These are phyloP conservation scores for Akabosia matsudoensis DNA, from an alignment of 1,140 invertebrate genomes.

Conservation along the genomic window DNA sequence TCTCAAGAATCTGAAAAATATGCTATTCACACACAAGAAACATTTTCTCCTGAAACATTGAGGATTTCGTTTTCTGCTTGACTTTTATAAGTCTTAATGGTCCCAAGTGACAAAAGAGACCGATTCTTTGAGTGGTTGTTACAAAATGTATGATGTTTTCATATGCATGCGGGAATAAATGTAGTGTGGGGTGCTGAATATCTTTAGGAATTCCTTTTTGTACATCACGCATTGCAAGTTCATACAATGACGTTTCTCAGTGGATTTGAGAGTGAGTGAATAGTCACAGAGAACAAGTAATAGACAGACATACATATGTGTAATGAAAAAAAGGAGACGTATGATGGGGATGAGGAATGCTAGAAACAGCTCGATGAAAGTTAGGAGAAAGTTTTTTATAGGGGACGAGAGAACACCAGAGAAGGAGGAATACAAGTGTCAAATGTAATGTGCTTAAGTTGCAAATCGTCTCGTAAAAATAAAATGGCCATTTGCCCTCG, in stretches of 20 bases:
- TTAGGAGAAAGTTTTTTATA: no score
- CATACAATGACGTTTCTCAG: background rate
- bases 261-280: conserved; percentile 14
- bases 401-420: conserved; percentile 24
- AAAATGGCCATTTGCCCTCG: conserved; percentile 35
- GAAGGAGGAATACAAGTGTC: conserved; percentile 35
- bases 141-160: background rate
- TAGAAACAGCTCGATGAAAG: no score
- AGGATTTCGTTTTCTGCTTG: background rate
- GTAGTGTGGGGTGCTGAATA: background rate
- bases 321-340: no score
- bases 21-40: no score
- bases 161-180: background rate
- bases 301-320: no score
- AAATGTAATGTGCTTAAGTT: conserved; percentile 40
- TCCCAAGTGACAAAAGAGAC: background rate
- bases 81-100: background rate
- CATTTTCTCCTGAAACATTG: no score
- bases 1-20: no score
- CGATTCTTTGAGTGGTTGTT: background rate
- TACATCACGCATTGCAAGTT: background rate
- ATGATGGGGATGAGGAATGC: no score
- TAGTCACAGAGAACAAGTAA: no score
- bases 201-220: background rate
- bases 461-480: conserved; percentile 41